These are phyloP conservation scores for Dermolepida albohirtum DNA, from an alignment of 2,888 invertebrate genomes.

Conservation along the genomic window DNA sequence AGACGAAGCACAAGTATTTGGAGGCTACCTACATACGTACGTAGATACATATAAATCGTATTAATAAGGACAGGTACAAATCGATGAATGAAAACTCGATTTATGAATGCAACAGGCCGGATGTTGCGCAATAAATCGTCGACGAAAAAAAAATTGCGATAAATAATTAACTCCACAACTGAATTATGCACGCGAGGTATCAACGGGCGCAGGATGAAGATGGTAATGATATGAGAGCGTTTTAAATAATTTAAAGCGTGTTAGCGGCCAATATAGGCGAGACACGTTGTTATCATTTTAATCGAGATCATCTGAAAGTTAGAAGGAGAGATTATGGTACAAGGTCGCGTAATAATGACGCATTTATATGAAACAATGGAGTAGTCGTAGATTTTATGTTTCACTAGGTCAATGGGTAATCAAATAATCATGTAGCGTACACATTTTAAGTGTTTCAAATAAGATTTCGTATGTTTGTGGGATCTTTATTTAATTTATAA, in stretches of 20 bases:
- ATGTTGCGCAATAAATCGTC: conserved; percentile 17
- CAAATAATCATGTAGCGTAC: background rate
- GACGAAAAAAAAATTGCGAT: conserved; percentile 13
- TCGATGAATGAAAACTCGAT: conserved; percentile 10
- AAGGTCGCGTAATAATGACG: conserved; percentile 28
- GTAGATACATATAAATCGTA: background rate
- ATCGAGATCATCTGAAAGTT: conserved; percentile 12
- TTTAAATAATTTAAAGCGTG: conserved; percentile 33
- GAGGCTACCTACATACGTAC: too few species aligned
- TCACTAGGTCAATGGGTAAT: conserved; percentile 5
- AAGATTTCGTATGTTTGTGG: too few species aligned
- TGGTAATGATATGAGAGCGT: conserved; percentile 3
- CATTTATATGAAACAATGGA: conserved; percentile 5
- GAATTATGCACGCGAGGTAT: conserved; percentile 26
- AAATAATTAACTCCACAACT: conserved; percentile 25
- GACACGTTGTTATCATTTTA: conserved; percentile 30
- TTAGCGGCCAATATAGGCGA: background rate
- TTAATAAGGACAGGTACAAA: background rate
- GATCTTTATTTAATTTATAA: too few species aligned
- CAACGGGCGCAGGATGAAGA: too few species aligned
- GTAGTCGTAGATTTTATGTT: background rate
- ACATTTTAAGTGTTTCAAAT: too few species aligned
- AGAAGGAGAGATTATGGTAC: conserved; percentile 12
- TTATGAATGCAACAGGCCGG: conserved; percentile 12
- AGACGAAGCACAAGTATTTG: background rate